Percentiles rank a stretch among this genome's conserved stretches.
These are phyloP conservation scores for Nomada ferruginata DNA, from an alignment of 2,888 invertebrate genomes.

Conservation along the genomic window DNA sequence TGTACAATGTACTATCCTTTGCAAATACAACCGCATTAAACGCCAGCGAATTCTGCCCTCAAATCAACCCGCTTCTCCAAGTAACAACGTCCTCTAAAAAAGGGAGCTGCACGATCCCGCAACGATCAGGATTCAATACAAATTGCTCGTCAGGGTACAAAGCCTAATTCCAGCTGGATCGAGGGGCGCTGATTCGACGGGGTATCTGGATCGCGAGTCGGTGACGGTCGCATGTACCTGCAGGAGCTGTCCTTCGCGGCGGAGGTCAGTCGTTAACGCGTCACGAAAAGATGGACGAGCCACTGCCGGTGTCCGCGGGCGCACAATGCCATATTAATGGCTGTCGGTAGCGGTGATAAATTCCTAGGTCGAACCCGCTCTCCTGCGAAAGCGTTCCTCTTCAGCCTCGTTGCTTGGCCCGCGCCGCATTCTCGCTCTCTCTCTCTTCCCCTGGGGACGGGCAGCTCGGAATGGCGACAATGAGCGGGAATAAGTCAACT, in stretches of 20 bases:
- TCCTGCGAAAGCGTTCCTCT: conserved; percentile 59
- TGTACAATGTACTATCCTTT: too few species aligned
- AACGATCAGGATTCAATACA: neutral
- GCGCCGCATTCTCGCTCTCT: conserved; percentile 38
- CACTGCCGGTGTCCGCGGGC: conserved; percentile 73
- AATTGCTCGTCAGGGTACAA: neutral
- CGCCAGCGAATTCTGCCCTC: too few species aligned
- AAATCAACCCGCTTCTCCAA: neutral
- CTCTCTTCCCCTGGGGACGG: conserved; percentile 39
- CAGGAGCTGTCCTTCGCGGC: conserved; percentile 61
- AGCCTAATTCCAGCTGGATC: neutral
- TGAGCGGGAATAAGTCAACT: conserved; percentile 70
- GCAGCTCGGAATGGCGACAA: conserved; percentile 65
- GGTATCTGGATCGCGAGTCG: conserved; percentile 58
- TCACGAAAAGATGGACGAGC: conserved; percentile 75
- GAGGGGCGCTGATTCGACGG: conserved; percentile 17
- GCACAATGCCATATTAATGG: conserved; percentile 80
- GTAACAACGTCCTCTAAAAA: too few species aligned
- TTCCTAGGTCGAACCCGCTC: conserved; percentile 72
- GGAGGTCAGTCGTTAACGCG: conserved; percentile 76
- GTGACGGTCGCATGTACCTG: conserved; percentile 47
- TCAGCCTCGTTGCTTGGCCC: conserved; percentile 27
- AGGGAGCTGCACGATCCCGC: neutral
- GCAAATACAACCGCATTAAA: too few species aligned
- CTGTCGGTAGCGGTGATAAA: conserved; percentile 79